A percentile compares a stretch with the other conserved stretches of the same genome.
Conservation (phyloP, 2,888 invertebrate genomes). For the Bombylius major region DNA sequence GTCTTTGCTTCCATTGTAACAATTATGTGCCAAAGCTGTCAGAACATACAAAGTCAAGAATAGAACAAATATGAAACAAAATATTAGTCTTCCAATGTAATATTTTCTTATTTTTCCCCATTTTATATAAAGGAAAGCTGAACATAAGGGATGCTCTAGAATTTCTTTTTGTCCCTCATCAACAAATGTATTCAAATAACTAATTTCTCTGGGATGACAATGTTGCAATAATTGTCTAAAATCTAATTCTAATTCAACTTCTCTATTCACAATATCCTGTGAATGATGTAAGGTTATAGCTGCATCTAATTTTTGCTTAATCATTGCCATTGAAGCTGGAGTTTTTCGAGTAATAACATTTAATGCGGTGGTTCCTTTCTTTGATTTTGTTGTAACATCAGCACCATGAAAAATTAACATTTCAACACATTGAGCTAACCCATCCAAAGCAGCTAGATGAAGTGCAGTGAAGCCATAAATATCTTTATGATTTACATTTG, state of each 20-base stretch:
- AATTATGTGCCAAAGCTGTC: slow-evolving; percentile 71
- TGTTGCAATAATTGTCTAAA: slow-evolving; percentile 72
- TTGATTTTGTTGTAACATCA: slow-evolving; percentile 78
- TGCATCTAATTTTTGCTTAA: slow-evolving; percentile 67
- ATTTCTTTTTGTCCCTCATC: slow-evolving; percentile 83
- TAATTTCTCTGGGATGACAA: slow-evolving; percentile 72
- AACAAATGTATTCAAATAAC: slow-evolving; percentile 74
- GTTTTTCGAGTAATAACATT: slow-evolving; percentile 78
- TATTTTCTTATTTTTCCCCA: slow-evolving; percentile 86
- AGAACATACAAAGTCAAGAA: slow-evolving; percentile 71
- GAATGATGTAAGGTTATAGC: slow-evolving; percentile 68
- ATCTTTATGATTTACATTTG: slow-evolving; percentile 72
- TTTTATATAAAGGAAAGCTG: slow-evolving; percentile 75
- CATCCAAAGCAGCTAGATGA: slow-evolving; percentile 75
- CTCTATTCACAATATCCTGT: slow-evolving; percentile 62
- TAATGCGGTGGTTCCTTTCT: slow-evolving; percentile 73
- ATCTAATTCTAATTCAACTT: slow-evolving; percentile 69
- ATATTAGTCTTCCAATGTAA: slow-evolving; percentile 64
- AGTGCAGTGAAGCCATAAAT: slow-evolving; percentile 76
- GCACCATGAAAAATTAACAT: slow-evolving; percentile 73
- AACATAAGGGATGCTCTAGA: slow-evolving; percentile 72
- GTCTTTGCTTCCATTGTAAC: slow-evolving; percentile 69
- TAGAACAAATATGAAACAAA: slow-evolving; percentile 67
- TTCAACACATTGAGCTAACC: slow-evolving; percentile 72
- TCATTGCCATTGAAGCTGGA: slow-evolving; percentile 71